These are phyloP conservation scores for Sphaerophoria taeniata DNA, from an alignment of 2,888 invertebrate genomes.

Conservation along the genomic window DNA sequence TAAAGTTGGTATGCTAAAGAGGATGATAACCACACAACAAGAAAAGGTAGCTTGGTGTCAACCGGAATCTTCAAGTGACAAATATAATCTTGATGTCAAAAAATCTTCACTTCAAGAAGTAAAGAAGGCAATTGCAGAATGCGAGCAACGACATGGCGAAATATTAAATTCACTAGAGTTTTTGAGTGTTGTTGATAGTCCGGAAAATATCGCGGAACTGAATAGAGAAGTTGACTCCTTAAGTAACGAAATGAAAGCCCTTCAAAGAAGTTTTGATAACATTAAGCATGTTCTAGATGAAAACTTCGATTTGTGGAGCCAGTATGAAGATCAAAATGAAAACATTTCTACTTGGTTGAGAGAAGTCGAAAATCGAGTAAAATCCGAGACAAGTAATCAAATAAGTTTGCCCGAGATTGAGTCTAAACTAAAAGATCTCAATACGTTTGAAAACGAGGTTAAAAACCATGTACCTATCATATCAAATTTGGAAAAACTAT, in stretches of 20 bases:
- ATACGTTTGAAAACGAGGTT: constrained; percentile 86
- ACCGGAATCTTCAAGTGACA: constrained; percentile 94
- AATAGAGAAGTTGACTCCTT: constrained; percentile 88
- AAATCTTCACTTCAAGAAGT: constrained; percentile 91
- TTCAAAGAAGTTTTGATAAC: constrained; percentile 87
- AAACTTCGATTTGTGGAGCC: constrained; percentile 90
- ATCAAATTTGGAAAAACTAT: constrained; percentile 86
- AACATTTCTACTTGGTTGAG: constrained; percentile 90
- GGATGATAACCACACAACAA: constrained; percentile 90
- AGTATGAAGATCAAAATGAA: constrained; percentile 91
- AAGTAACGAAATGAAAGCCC: constrained; percentile 87
- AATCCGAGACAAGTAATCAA: constrained; percentile 89
- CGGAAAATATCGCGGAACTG: constrained; percentile 87
- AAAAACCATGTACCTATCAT: constrained; percentile 87
- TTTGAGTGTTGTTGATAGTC: constrained; percentile 89
- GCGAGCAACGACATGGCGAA: constrained; percentile 87
- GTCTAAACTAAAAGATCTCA: constrained; percentile 87
- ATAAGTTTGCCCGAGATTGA: constrained; percentile 88
- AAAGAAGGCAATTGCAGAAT: constrained; percentile 88
- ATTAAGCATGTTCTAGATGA: constrained; percentile 88
- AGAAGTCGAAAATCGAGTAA: constrained; percentile 89
- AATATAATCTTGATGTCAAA: constrained; percentile 96
- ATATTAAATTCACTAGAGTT: constrained; percentile 89
- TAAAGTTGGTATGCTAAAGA: constrained; percentile 91
- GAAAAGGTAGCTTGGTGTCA: constrained; percentile 97